Percentiles rank a stretch among this genome's conserved stretches.
These are phyloP conservation scores for Cuniculus paca DNA, from an alignment of 2,797 vertebrate genomes.

Conservation along the genomic window DNA sequence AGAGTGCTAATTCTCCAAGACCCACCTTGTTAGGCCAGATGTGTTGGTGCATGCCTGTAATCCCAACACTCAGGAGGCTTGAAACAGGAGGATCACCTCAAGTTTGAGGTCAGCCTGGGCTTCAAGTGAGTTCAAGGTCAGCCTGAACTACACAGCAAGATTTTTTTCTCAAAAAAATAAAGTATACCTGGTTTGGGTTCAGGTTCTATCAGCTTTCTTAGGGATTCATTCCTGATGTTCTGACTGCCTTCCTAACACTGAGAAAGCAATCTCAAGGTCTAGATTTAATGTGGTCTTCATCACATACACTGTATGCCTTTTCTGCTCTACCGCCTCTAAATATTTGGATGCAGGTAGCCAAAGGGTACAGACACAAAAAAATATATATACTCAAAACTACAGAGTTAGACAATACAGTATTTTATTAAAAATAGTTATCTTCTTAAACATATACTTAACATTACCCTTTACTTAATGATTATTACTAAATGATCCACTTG, in stretches of 20 bases:
- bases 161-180: neutral
- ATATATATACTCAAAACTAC: neutral
- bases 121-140: neutral
- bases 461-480: neutral
- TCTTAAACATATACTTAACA: constrained; percentile 16
- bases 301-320: neutral
- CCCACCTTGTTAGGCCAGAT: neutral
- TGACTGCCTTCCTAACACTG: neutral
- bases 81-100: too few species aligned
- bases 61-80: too few species aligned
- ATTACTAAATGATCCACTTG: neutral
- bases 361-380: neutral
- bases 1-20: neutral
- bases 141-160: too few species aligned
- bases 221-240: neutral
- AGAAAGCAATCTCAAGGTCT: neutral
- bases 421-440: neutral
- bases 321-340: neutral
- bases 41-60: too few species aligned
- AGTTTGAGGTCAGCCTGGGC: too few species aligned
- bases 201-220: neutral
- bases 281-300: neutral
- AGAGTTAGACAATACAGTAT: neutral
- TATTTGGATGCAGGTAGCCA: neutral
- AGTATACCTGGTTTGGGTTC: neutral